Evolutionary conservation across 2,797 vertebrate species (phyloP).

Genomic region (Enteromius viviparus): DNA sequence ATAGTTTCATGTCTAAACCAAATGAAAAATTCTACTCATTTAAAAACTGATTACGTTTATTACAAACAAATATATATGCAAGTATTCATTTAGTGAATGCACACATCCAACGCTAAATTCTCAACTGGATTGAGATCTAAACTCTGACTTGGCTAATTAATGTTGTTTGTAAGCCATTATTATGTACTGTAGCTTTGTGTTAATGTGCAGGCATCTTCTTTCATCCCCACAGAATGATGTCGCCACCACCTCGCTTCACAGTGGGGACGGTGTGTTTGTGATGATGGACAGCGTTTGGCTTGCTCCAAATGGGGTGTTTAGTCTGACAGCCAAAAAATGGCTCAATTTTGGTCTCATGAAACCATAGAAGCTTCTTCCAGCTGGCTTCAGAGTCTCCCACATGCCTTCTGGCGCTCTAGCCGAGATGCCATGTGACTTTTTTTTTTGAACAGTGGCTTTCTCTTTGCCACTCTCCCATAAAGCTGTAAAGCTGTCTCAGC

Average conservation of each 20-base stretch:
- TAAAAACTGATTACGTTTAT: background rate
- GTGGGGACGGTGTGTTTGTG: background rate
- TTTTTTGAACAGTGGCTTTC: slow-evolving; percentile 25
- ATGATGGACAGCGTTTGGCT: background rate
- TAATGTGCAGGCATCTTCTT: slow-evolving; percentile 9
- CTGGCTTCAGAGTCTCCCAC: slow-evolving; percentile 25
- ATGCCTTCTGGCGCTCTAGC: slow-evolving; percentile 11
- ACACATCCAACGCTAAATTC: background rate
- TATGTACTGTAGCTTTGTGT: slow-evolving; percentile 12
- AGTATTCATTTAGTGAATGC: background rate
- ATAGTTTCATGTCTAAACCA: background rate
- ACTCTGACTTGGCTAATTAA: background rate
- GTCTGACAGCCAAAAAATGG: slow-evolving; percentile 21
- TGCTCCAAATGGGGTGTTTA: background rate
- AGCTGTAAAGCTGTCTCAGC: slow-evolving; percentile 18
- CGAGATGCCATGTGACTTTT: slow-evolving; percentile 5
- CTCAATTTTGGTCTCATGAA: slow-evolving; percentile 15
- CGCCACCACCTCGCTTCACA: background rate
- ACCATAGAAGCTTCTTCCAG: slow-evolving; percentile 17
- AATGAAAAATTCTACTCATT: background rate
- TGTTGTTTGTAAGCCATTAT: background rate
- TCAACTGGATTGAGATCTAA: background rate
- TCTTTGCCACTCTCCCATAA: background rate
- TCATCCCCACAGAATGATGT: slow-evolving; percentile 4
- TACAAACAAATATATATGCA: background rate